A percentile compares a stretch with the other conserved stretches of the same genome.
Evolutionary conservation across 2,888 invertebrate species (phyloP).

Genomic region (Agrochola circellaris): DNA sequence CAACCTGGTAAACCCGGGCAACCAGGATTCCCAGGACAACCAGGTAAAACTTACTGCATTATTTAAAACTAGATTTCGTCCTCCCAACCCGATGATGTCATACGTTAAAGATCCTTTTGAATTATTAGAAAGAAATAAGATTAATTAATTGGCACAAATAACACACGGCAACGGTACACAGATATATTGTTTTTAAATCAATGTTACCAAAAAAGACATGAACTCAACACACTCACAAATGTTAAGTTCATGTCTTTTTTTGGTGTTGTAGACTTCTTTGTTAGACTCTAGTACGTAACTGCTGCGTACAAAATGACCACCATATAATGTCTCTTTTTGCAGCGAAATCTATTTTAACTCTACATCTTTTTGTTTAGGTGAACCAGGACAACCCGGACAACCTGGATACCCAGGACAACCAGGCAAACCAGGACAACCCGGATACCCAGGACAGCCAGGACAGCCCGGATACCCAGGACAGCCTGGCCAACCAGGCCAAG

Average conservation of each 20-base stretch:
- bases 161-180: background rate
- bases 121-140: background rate
- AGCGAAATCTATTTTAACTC: background rate
- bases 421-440: conserved; percentile 62
- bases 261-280: background rate
- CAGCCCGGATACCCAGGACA: conserved; percentile 15
- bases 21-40: conserved; percentile 25
- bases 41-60: background rate
- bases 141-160: background rate
- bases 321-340: no score
- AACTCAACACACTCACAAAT: no score
- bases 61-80: background rate
- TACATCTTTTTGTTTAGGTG: background rate
- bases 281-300: background rate
- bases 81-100: background rate
- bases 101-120: background rate
- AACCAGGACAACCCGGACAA: conserved; percentile 39
- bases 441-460: conserved; percentile 44
- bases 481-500: conserved; percentile 21
- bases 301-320: background rate
- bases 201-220: background rate
- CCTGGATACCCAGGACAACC: conserved; percentile 62
- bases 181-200: background rate
- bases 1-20: conserved; percentile 12
- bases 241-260: no score